Percentiles rank a stretch among this genome's conserved stretches.
Conservation (phyloP, 2,113 vertebrate species). For the Mastomys natalensis region DNA sequence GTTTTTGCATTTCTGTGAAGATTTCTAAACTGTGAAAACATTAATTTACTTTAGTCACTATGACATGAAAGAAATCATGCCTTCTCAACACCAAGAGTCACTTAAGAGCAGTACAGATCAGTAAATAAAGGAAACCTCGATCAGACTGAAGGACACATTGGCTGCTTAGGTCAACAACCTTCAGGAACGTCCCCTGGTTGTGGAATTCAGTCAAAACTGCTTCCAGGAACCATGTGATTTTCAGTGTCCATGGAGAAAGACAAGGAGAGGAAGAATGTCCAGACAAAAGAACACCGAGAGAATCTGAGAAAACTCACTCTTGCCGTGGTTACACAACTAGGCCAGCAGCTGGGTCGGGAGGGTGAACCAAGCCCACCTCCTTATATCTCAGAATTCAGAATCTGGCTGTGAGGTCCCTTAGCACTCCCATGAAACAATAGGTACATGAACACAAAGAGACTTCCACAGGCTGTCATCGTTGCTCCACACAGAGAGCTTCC, state of each 20-base stretch:
- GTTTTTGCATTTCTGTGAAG: background rate
- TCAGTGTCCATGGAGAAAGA: background rate
- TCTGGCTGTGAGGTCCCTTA: background rate
- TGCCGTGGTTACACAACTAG: background rate
- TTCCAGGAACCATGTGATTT: background rate
- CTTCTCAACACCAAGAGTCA: background rate
- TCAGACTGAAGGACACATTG: background rate
- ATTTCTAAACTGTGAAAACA: background rate
- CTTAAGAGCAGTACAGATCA: background rate
- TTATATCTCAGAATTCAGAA: background rate
- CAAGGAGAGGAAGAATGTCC: background rate
- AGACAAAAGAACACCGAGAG: background rate
- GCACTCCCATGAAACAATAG: background rate
- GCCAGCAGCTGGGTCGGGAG: background rate
- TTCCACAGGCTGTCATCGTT: background rate
- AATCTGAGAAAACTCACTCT: background rate
- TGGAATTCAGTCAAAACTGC: slow-evolving; percentile 37
- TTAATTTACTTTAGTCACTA: background rate
- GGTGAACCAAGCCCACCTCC: slow-evolving; percentile 21
- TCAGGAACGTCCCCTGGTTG: background rate
- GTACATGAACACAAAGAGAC: background rate
- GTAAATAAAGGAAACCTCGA: background rate
- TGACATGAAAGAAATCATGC: background rate
- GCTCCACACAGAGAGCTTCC: background rate
- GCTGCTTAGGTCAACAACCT: background rate